A percentile compares a stretch with the other conserved stretches of the same genome.
Evolutionary conservation across 2,888 invertebrate species (phyloP).

Genomic region (Sceliomorpha sp.): DNA sequence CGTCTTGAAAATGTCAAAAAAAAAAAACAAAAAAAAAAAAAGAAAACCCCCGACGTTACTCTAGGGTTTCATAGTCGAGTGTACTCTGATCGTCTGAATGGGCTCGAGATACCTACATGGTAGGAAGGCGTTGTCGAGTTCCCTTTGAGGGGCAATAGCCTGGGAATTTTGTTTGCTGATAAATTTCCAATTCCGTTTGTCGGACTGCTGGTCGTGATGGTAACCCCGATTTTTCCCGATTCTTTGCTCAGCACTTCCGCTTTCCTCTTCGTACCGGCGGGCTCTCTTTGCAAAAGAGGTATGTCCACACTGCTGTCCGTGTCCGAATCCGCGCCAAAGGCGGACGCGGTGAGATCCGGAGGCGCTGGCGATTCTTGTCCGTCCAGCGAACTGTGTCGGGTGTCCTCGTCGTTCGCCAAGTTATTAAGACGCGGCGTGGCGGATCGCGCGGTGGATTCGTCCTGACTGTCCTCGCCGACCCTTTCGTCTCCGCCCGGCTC

Average conservation of each 20-base stretch:
- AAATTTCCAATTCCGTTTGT: conserved; percentile 81
- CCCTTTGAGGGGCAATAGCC: conserved; percentile 77
- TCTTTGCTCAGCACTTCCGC: conserved; percentile 92
- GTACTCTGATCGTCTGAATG: background rate
- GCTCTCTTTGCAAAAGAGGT: conserved; percentile 82
- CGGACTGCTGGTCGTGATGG: conserved; percentile 88
- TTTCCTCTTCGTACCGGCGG: conserved; percentile 89
- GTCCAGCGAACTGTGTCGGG: conserved; percentile 78
- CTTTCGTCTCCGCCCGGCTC: conserved; percentile 78
- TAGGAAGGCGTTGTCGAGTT: conserved; percentile 76
- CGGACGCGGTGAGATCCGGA: conserved; percentile 74
- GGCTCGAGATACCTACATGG: conserved; percentile 64
- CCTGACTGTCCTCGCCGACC: conserved; percentile 78
- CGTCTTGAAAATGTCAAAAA: no score
- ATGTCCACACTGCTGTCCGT: conserved; percentile 84
- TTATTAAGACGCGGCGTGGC: conserved; percentile 73
- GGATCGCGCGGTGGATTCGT: conserved; percentile 73
- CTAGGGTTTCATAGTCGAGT: background rate
- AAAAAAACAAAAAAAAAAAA: conserved; percentile 3
- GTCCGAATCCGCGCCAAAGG: conserved; percentile 81
- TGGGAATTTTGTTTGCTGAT: conserved; percentile 81
- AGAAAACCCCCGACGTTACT: background rate
- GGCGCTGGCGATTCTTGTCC: conserved; percentile 79
- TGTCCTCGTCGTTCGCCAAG: conserved; percentile 81
- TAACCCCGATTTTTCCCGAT: conserved; percentile 94